Conservation (phyloP, 2,113 vertebrate species). For the Planiliza haematocheilus region DNA sequence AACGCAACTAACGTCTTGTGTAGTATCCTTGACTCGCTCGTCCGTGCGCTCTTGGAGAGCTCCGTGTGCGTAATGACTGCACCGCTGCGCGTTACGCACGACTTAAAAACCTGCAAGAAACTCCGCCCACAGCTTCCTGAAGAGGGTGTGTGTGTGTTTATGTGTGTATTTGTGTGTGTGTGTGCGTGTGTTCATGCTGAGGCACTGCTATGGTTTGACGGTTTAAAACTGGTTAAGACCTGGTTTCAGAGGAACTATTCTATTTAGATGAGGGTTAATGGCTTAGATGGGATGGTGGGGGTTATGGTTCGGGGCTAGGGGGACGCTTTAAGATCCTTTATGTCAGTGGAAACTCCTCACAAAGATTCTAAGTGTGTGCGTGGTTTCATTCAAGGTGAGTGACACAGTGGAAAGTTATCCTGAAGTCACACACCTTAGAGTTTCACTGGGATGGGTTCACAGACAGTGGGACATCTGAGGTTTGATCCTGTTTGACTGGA, state of each 20-base stretch:
- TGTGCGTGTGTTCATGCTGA: background rate
- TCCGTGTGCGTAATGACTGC: constrained; percentile 45
- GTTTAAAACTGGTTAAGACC: too few relatives aligned
- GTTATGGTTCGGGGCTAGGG: too few relatives aligned
- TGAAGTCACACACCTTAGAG: constrained; percentile 22
- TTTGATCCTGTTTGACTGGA: background rate
- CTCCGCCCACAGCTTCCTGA: constrained; percentile 58
- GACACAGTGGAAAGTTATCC: constrained; percentile 60
- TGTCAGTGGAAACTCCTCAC: too few relatives aligned
- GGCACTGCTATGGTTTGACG: too few relatives aligned
- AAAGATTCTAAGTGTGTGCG: background rate
- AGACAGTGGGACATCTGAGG: background rate
- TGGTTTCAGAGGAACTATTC: too few relatives aligned
- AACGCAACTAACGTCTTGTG: background rate
- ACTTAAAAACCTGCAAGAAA: constrained; percentile 29
- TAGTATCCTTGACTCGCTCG: background rate
- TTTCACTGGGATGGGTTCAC: constrained; percentile 47
- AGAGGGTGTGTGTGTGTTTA: constrained; percentile 11
- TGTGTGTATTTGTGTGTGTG: constrained; percentile 12
- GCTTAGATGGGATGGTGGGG: too few relatives aligned
- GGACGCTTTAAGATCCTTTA: too few relatives aligned
- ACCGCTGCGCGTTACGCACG: constrained; percentile 15
- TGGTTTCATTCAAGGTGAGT: constrained; percentile 43
- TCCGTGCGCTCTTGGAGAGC: background rate
- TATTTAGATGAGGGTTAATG: too few relatives aligned